Conservation (phyloP, 2,797 vertebrate genomes). For the Tolypeutes matacus region DNA sequence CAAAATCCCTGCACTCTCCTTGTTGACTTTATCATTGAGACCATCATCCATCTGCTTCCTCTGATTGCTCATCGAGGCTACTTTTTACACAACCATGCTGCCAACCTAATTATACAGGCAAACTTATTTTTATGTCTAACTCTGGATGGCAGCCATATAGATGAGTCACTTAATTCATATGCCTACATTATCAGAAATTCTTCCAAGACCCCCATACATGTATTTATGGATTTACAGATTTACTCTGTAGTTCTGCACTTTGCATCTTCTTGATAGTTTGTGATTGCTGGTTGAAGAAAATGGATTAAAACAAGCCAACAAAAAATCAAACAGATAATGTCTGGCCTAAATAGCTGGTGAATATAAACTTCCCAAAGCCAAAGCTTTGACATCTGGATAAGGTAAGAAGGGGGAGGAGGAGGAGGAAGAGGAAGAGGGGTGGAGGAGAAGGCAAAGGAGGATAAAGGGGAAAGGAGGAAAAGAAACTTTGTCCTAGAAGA, state of each 20-base stretch:
- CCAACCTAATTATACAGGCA: not conserved
- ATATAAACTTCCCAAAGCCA: not conserved
- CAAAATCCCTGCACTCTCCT: not conserved
- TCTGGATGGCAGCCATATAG: not conserved
- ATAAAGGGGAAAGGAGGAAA: not conserved
- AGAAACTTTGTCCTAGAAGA: not conserved
- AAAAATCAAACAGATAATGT: not conserved
- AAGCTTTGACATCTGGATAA: not conserved
- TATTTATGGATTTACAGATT: not conserved
- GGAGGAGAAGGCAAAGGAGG: not conserved
- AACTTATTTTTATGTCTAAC: not conserved
- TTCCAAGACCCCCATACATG: not conserved
- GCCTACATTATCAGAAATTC: not conserved
- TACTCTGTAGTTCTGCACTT: not conserved
- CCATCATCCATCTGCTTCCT: not conserved
- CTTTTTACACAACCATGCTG: not conserved
- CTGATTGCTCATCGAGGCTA: not conserved
- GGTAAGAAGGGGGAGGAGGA: not conserved
- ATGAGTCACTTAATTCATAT: not conserved
- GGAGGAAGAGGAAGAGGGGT: no score
- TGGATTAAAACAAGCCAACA: not conserved
- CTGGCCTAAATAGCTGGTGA: not conserved
- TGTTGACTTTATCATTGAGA: not conserved
- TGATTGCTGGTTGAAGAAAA: slow-evolving; percentile 19
- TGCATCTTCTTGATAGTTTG: not conserved